phyloP scores from a whole-genome alignment of 2,113 vertebrate species.

The Axis porcinus region DNA sequence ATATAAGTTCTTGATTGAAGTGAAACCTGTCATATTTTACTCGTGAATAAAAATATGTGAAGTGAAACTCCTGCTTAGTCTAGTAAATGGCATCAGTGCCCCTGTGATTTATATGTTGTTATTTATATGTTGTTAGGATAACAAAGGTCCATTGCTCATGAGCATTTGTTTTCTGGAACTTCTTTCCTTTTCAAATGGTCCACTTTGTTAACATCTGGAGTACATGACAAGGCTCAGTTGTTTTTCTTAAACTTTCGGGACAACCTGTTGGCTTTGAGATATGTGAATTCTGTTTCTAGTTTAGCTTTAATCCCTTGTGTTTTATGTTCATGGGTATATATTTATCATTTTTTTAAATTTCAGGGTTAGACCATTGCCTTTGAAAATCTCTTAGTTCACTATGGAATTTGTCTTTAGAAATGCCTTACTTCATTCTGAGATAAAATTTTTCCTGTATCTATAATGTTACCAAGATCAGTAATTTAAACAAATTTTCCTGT shows the following conservation, averaged over 20 bases:
- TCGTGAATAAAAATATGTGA: background rate
- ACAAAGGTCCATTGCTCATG: background rate
- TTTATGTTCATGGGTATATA: background rate
- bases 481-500: background rate
- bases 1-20: background rate
- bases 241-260: background rate
- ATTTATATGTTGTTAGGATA: background rate
- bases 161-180: background rate
- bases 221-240: background rate
- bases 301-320: background rate
- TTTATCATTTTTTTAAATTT: background rate
- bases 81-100: background rate
- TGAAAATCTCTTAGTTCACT: background rate
- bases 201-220: background rate
- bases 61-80: background rate
- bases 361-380: background rate
- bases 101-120: background rate
- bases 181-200: background rate
- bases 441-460: background rate
- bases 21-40: background rate
- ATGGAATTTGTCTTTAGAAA: background rate
- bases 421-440: background rate
- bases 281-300: background rate
- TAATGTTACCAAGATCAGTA: background rate
- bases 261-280: background rate